These are phyloP conservation scores for Ylistrum balloti DNA, from an alignment of 1,140 invertebrate species.

Conservation along the genomic window DNA sequence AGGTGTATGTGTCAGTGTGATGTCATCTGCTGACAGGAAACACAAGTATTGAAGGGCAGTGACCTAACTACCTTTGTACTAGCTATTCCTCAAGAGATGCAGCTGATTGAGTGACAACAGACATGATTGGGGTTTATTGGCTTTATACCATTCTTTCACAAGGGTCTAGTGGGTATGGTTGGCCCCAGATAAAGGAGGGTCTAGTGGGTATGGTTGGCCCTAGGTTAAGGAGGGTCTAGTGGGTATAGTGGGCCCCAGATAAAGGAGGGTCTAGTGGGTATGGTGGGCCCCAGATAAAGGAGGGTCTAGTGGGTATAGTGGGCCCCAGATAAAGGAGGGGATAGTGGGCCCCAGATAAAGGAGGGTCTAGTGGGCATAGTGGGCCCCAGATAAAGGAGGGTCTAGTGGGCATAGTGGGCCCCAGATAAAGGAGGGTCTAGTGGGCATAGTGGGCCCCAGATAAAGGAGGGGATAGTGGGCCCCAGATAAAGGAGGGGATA, in stretches of 20 bases:
- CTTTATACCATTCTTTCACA: not conserved
- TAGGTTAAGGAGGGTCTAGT: not conserved
- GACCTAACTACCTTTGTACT: not conserved
- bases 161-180: too few species aligned
- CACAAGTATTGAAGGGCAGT: not conserved
- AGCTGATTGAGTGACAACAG: not conserved
- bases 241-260: too few species aligned
- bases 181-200: not conserved
- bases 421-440: not conserved
- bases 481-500: too few species aligned
- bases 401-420: not conserved
- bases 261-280: too few species aligned
- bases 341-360: too few species aligned
- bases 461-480: too few species aligned
- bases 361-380: too few species aligned
- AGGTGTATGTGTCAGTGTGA: not conserved
- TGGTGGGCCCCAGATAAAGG: too few species aligned
- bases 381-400: not conserved
- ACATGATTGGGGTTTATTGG: slow-evolving; percentile 33
- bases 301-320: too few species aligned
- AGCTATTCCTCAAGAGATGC: not conserved
- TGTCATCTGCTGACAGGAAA: slow-evolving; percentile 6
- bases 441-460: too few species aligned
- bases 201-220: not conserved
- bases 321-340: too few species aligned